A percentile compares a stretch with the other conserved stretches of the same genome.
Evolutionary conservation across 30 jellyfish, hydroid and myxozoan species (phyloP).

Genomic region (Morbakka virulenta): DNA sequence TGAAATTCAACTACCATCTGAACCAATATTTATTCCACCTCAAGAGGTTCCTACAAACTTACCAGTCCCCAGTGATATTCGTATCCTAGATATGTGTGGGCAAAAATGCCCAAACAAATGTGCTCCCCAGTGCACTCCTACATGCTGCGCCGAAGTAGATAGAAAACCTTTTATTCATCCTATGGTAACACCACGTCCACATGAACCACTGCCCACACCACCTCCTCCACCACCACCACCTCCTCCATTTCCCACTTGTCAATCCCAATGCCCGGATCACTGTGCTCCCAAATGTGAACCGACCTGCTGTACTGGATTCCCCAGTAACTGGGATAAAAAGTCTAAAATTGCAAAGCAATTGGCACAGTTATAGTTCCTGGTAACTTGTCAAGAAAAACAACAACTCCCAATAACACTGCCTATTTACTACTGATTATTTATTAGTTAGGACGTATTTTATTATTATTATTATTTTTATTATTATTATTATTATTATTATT

Average conservation of each 20-base stretch:
- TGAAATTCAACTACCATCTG: too few relatives aligned
- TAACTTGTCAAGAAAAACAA: too few relatives aligned
- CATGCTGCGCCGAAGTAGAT: background rate
- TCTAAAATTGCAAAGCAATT: slow-evolving; percentile 69
- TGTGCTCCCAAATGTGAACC: slow-evolving; percentile 76
- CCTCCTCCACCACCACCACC: slow-evolving; percentile 30
- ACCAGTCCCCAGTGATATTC: too few relatives aligned
- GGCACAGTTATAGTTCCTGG: slow-evolving; percentile 56
- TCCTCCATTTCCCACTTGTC: slow-evolving; percentile 26
- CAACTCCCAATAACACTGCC: too few relatives aligned
- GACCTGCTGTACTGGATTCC: slow-evolving; percentile 54
- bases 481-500: too few relatives aligned
- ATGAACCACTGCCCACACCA: background rate
- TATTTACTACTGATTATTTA: too few relatives aligned
- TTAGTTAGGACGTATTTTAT: too few relatives aligned
- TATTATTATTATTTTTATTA: too few relatives aligned
- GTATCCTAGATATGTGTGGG: background rate
- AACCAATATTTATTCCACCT: too few relatives aligned
- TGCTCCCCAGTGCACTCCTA: slow-evolving; percentile 11
- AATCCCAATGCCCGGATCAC: slow-evolving; percentile 29
- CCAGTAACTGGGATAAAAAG: slow-evolving; percentile 62
- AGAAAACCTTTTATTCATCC: background rate
- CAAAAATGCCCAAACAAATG: background rate
- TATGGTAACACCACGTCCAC: slow-evolving; percentile 19
- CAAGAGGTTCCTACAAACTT: too few relatives aligned